Evolutionary conservation across 2,113 vertebrate species (phyloP).

Genomic region (Natator depressus): DNA sequence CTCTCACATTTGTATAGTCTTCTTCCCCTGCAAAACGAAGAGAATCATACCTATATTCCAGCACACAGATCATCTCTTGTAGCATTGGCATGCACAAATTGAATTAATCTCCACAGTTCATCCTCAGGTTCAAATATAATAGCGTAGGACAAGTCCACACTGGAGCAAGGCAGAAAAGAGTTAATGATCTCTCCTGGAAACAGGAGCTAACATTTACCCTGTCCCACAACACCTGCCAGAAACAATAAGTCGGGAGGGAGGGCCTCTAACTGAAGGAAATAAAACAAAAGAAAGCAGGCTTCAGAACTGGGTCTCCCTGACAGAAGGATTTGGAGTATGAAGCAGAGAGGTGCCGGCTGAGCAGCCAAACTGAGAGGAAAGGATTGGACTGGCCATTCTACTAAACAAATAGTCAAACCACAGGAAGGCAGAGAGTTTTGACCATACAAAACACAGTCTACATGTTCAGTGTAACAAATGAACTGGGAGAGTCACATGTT

Average conservation of each 20-base stretch:
- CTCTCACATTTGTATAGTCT: not conserved
- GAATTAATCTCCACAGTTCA: rapidly evolving
- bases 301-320: not conserved
- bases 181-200: not conserved
- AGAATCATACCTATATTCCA: not conserved
- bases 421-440: not conserved
- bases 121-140: not conserved
- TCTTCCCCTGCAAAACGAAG: not conserved
- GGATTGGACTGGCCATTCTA: not conserved
- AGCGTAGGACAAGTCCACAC: not conserved
- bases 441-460: not conserved
- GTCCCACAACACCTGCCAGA: not conserved
- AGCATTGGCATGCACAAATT: not conserved
- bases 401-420: not conserved
- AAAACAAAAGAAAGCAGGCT: not conserved
- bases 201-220: not conserved
- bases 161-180: not conserved
- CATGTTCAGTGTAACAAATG: not conserved
- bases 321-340: not conserved
- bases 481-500: not conserved
- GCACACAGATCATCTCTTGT: rapidly evolving
- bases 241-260: rapidly evolving
- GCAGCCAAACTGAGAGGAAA: not conserved
- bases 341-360: not conserved
- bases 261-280: not conserved